Percentiles rank a stretch among this genome's conserved stretches.
Conservation (phyloP, 2,888 invertebrate genomes). For the Drosophila robusta region DNA sequence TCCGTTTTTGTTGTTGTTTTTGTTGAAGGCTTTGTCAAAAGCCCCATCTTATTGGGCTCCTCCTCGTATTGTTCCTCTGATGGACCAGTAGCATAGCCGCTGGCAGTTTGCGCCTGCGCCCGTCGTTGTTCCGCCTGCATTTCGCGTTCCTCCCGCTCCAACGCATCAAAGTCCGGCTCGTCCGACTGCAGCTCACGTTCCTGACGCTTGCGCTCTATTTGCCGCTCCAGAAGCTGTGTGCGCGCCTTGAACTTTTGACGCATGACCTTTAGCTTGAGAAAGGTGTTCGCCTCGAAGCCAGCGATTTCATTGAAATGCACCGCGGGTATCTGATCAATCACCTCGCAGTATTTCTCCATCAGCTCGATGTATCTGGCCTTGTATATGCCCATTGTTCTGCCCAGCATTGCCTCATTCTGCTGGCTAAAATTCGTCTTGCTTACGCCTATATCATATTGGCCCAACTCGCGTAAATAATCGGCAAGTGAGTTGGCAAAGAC, state of each 20-base stretch:
- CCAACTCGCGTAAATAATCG: slow-evolving; percentile 75
- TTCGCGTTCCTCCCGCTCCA: slow-evolving; percentile 76
- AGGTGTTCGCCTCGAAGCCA: slow-evolving; percentile 87
- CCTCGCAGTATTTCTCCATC: slow-evolving; percentile 88
- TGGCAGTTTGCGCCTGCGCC: slow-evolving; percentile 5
- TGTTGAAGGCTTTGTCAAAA: slow-evolving; percentile 15
- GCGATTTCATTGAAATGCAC: slow-evolving; percentile 87
- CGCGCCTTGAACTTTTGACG: slow-evolving; percentile 87
- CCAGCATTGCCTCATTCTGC: slow-evolving; percentile 66
- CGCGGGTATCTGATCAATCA: slow-evolving; percentile 88
- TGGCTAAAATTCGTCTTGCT: slow-evolving; percentile 58
- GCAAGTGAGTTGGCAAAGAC: slow-evolving; percentile 77
- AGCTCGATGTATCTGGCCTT: slow-evolving; percentile 87
- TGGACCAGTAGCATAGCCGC: slow-evolving; percentile 13
- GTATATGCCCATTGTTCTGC: slow-evolving; percentile 73
- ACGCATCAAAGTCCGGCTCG: slow-evolving; percentile 60
- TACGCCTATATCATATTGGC: slow-evolving; percentile 68
- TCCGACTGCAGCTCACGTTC: slow-evolving; percentile 40
- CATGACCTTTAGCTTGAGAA: slow-evolving; percentile 87
- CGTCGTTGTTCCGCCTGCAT: slow-evolving; percentile 60
- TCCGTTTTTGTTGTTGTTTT: not conserved
- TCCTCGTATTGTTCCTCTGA: slow-evolving; percentile 30
- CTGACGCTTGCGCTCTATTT: slow-evolving; percentile 73
- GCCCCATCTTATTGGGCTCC: slow-evolving; percentile 46
- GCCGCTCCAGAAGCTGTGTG: slow-evolving; percentile 84